phyloP scores from a whole-genome alignment of 1,140 invertebrate genomes.

The Acyrthosiphon pisum region DNA sequence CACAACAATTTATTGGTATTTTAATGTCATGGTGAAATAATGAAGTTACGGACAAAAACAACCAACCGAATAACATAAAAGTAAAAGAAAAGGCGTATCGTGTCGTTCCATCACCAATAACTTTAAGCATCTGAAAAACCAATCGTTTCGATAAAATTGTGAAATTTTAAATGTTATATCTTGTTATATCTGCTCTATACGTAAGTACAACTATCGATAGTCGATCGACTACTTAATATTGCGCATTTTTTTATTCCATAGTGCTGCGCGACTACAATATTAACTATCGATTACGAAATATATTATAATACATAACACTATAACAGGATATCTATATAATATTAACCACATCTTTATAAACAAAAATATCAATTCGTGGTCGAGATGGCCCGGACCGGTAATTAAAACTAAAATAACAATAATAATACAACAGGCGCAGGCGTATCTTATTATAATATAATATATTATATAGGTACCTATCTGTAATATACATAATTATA shows the following conservation, averaged over 20 bases:
- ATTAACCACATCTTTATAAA: neutral
- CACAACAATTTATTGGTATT: neutral
- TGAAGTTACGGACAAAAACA: neutral
- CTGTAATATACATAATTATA: neutral
- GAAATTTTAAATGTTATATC: neutral
- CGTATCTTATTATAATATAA: no score
- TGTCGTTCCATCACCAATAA: neutral
- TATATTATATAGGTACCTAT: no score
- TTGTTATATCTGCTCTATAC: neutral
- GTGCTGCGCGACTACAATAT: neutral
- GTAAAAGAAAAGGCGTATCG: neutral
- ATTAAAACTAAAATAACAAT: neutral
- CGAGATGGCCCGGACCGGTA: neutral
- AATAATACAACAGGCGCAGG: neutral
- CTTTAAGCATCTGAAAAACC: neutral
- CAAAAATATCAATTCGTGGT: neutral
- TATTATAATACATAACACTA: neutral
- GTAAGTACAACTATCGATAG: neutral
- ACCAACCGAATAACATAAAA: neutral
- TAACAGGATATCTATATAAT: neutral
- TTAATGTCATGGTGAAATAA: neutral
- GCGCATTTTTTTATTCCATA: neutral
- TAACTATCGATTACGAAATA: neutral
- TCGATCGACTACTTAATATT: neutral
- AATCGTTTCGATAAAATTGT: neutral